Conservation (phyloP, 64 coral and sea anemone genomes). For the Montipora cactus region DNA sequence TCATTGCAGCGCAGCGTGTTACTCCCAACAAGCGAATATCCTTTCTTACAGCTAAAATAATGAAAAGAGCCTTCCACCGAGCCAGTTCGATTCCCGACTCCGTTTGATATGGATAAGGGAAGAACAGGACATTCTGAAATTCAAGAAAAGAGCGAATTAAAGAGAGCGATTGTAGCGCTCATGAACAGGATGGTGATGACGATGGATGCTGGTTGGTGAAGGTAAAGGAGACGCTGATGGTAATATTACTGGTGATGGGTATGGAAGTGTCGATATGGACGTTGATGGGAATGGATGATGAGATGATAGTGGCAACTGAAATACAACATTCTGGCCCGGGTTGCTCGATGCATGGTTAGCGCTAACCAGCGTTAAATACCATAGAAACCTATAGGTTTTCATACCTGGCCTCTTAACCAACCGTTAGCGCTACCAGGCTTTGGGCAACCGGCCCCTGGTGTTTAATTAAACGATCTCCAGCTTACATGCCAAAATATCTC, state of each 20-base stretch:
- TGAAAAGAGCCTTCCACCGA: conserved; percentile 25
- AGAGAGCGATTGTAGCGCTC: too few relatives aligned
- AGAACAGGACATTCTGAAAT: conserved; percentile 17
- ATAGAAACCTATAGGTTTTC: too few relatives aligned
- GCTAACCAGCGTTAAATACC: too few relatives aligned
- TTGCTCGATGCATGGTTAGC: too few relatives aligned
- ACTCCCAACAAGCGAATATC: conserved; percentile 26
- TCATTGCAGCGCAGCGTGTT: background rate
- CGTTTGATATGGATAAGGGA: background rate
- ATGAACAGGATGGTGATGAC: too few relatives aligned
- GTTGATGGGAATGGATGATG: background rate
- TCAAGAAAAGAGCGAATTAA: too few relatives aligned
- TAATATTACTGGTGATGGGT: background rate
- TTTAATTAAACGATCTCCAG: too few relatives aligned
- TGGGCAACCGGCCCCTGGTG: too few relatives aligned
- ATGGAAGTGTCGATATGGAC: background rate
- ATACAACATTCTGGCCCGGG: too few relatives aligned
- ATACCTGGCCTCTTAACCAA: too few relatives aligned
- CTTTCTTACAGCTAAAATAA: background rate
- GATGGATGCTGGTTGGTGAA: too few relatives aligned
- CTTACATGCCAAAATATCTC: background rate
- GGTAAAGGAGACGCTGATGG: background rate
- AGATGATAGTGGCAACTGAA: background rate
- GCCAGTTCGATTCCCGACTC: conserved; percentile 3
- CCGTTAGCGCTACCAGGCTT: too few relatives aligned